phyloP scores from a whole-genome alignment of 1,140 invertebrate species.

The Leptinotarsa undecemlineata region DNA sequence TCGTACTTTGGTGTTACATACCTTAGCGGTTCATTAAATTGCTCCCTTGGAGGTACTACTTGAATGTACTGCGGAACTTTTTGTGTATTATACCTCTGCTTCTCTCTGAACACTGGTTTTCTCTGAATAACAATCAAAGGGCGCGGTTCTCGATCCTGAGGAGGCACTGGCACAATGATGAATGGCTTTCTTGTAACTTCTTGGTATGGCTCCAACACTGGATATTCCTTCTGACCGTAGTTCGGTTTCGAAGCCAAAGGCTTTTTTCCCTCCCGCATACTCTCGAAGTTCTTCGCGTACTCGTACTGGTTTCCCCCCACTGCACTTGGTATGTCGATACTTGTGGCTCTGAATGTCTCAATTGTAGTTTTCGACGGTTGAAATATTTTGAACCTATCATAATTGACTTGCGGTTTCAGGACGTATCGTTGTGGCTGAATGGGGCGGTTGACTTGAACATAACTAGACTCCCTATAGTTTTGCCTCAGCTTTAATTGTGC shows the following conservation, averaged over 20 bases:
- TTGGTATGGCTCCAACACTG: neutral
- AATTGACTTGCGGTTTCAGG: constrained; percentile 18
- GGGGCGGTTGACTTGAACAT: constrained; percentile 7
- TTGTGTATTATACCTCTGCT: neutral
- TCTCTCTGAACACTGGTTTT: constrained; percentile 4
- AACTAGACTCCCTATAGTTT: constrained; percentile 14
- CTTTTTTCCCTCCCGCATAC: constrained; percentile 20
- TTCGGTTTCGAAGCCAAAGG: constrained; percentile 27
- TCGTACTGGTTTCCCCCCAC: neutral
- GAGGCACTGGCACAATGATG: constrained; percentile 5
- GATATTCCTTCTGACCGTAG: constrained; percentile 22
- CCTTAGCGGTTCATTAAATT: neutral
- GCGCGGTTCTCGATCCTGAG: neutral
- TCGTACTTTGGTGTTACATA: neutral
- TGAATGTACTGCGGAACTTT: neutral
- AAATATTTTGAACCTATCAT: constrained; percentile 31
- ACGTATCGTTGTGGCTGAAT: neutral
- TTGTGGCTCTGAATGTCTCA: constrained; percentile 50
- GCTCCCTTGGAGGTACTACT: neutral
- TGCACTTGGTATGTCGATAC: constrained; percentile 45
- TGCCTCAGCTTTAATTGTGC: constrained; percentile 48
- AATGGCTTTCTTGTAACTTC: constrained; percentile 7
- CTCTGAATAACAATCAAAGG: neutral
- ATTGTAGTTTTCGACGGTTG: constrained; percentile 48
- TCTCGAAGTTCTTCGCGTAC: neutral